phyloP scores from a whole-genome alignment of 1,140 invertebrate genomes.

The Physella acuta region DNA sequence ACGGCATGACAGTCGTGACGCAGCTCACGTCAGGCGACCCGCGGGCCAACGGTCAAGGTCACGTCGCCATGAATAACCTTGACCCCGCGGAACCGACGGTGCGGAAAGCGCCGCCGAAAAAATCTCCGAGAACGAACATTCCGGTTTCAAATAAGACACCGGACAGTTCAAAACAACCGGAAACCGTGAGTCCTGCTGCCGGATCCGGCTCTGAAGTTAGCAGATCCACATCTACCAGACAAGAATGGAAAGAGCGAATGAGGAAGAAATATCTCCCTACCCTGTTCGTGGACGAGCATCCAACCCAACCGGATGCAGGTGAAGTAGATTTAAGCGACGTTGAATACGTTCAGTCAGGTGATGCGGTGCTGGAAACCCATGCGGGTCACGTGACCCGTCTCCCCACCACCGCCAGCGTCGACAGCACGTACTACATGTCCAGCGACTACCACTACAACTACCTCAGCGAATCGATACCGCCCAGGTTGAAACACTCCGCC shows the following conservation, averaged over 20 bases:
- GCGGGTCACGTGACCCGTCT: background rate
- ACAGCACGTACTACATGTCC: slow-evolving; percentile 35
- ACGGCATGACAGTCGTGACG: slow-evolving; percentile 24
- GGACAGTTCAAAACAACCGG: background rate
- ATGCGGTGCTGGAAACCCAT: too few relatives aligned
- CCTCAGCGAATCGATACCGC: slow-evolving; percentile 9
- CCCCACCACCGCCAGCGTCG: slow-evolving; percentile 1
- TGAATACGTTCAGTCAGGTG: too few relatives aligned
- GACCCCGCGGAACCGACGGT: background rate
- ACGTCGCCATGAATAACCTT: background rate
- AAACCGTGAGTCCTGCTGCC: background rate
- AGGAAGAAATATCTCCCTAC: slow-evolving; percentile 34
- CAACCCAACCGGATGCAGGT: too few relatives aligned
- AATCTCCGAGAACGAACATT: background rate
- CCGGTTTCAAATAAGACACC: background rate
- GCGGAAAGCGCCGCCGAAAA: background rate
- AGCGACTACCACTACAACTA: slow-evolving; percentile 38
- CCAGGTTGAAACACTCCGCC: too few relatives aligned
- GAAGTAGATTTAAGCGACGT: too few relatives aligned
- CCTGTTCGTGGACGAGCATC: slow-evolving; percentile 34
- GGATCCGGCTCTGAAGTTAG: slow-evolving; percentile 10
- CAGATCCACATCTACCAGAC: slow-evolving; percentile 25
- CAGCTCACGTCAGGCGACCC: background rate
- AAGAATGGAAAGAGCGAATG: slow-evolving; percentile 40
- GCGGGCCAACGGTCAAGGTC: background rate